Evolutionary conservation across 2,888 invertebrate species (phyloP).

Genomic region (Mechanitis messenoides): DNA sequence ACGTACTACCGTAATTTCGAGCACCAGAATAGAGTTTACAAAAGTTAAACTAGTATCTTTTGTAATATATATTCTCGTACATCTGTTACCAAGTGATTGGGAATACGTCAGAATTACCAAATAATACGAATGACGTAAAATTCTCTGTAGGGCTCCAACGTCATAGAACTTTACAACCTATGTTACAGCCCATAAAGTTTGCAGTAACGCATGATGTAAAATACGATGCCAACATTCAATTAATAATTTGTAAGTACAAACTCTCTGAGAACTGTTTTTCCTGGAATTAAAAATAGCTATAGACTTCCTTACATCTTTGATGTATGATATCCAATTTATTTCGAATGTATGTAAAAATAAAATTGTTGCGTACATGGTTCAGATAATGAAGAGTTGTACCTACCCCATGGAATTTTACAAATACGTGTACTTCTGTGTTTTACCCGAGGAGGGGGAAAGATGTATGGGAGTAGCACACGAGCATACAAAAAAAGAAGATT

Average conservation of each 20-base stretch:
- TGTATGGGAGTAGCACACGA: too few relatives aligned
- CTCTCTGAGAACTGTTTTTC: background rate
- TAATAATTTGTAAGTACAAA: background rate
- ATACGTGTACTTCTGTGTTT: too few relatives aligned
- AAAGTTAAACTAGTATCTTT: background rate
- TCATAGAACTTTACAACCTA: background rate
- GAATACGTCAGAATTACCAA: background rate
- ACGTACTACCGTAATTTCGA: too few relatives aligned
- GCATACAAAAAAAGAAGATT: too few relatives aligned
- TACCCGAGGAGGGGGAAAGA: too few relatives aligned
- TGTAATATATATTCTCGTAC: background rate
- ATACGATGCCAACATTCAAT: constrained; percentile 1
- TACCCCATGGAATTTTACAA: too few relatives aligned
- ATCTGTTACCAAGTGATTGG: background rate
- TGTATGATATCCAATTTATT: too few relatives aligned
- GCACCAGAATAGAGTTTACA: too few relatives aligned
- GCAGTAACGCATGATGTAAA: background rate
- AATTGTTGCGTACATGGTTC: too few relatives aligned
- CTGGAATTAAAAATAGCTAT: background rate
- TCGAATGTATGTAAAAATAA: too few relatives aligned
- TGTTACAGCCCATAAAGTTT: background rate
- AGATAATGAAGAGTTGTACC: too few relatives aligned
- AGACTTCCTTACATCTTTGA: too few relatives aligned
- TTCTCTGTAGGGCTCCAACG: constrained; percentile 7
- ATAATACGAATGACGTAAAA: constrained; percentile 6